Percentiles rank a stretch among this genome's conserved stretches.
phyloP scores from a whole-genome alignment of 2,113 vertebrate species.

The Myotis brandtii region DNA sequence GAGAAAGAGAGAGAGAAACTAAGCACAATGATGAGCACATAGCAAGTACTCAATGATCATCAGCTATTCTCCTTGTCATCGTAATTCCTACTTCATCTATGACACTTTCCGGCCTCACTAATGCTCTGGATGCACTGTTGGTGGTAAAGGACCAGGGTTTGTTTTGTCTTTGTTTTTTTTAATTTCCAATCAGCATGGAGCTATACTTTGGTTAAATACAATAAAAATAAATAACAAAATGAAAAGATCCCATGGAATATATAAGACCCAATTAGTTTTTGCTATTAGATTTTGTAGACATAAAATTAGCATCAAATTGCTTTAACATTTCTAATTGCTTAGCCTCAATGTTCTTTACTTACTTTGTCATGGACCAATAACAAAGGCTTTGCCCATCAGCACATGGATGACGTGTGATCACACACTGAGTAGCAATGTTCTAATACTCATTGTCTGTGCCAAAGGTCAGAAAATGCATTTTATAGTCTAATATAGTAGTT shows the following conservation, averaged over 20 bases:
- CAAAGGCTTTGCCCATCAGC: background rate
- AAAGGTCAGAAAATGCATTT: no score
- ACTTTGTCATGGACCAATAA: background rate
- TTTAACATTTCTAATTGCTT: background rate
- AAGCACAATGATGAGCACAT: background rate
- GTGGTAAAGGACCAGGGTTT: background rate
- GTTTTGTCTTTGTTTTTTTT: background rate
- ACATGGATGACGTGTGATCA: background rate
- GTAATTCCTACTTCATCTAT: background rate
- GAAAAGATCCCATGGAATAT: background rate
- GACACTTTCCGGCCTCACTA: background rate
- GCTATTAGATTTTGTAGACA: background rate
- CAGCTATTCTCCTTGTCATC: background rate
- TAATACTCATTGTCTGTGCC: background rate
- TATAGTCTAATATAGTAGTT: background rate
- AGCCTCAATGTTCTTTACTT: background rate
- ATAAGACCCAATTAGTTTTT: background rate
- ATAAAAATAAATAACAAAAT: conserved; percentile 1
- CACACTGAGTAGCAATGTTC: background rate
- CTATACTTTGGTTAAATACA: background rate
- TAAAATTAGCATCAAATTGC: background rate
- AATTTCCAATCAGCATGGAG: background rate
- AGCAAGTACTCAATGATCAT: background rate
- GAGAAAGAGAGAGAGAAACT: background rate
- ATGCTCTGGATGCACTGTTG: background rate